These are phyloP conservation scores for Phalacrocorax aristotelis DNA, from an alignment of 2,113 vertebrate genomes.

Conservation along the genomic window DNA sequence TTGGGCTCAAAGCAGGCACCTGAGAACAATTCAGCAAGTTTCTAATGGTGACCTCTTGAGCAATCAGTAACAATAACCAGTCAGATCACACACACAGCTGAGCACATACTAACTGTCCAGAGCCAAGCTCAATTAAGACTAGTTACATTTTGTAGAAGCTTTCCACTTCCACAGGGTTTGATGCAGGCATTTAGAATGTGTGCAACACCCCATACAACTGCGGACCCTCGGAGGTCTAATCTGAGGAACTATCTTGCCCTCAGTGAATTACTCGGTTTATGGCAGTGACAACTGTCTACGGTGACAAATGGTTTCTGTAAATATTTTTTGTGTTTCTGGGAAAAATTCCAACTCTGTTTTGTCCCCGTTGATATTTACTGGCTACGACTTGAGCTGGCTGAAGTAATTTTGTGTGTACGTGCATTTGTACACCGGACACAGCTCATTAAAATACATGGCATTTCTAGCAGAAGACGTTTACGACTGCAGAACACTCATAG, in stretches of 20 bases:
- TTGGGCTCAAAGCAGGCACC: background rate
- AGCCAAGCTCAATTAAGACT: background rate
- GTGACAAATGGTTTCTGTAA: background rate
- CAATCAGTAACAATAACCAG: background rate
- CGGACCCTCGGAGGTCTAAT: background rate
- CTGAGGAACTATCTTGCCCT: background rate
- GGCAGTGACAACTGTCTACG: background rate
- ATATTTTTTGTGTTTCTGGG: background rate
- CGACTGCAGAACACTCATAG: background rate
- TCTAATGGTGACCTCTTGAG: background rate
- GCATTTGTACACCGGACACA: background rate
- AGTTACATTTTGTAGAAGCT: background rate
- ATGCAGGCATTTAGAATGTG: background rate
- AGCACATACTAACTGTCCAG: background rate
- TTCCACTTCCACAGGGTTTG: background rate
- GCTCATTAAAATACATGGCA: background rate
- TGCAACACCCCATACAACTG: background rate
- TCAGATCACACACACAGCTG: background rate
- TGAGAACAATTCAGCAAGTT: background rate
- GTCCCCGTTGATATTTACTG: background rate
- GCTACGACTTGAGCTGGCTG: background rate
- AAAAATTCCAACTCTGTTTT: background rate
- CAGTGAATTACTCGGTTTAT: background rate
- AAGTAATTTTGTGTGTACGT: background rate
- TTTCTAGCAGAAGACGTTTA: background rate